Evolutionary conservation across 37 sponge, comb jelly and placozoan species (phyloP).

Genomic region (Haliclona indistincta): DNA sequence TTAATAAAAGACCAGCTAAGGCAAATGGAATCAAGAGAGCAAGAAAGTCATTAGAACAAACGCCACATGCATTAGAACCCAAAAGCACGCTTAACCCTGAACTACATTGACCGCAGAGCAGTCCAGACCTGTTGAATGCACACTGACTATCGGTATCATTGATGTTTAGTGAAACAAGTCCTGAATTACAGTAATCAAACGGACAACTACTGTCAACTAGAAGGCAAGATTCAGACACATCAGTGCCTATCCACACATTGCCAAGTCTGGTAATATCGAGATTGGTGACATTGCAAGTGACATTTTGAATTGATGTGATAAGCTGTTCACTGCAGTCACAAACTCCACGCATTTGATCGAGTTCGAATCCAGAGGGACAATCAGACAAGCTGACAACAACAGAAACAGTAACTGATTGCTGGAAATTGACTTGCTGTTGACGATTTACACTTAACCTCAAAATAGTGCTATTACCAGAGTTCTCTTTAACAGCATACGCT

Average conservation of each 20-base stretch:
- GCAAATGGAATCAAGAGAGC: slow-evolving; percentile 13
- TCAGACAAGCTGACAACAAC: too few species aligned
- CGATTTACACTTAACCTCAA: too few species aligned
- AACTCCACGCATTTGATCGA: too few species aligned
- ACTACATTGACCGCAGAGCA: slow-evolving; percentile 23
- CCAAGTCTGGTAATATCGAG: neutral
- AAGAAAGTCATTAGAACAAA: slow-evolving; percentile 22
- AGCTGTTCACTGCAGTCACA: too few species aligned
- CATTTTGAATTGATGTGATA: too few species aligned
- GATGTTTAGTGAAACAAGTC: neutral
- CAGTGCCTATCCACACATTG: slow-evolving; percentile 8
- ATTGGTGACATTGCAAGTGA: slow-evolving; percentile 3
- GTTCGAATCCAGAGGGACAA: too few species aligned
- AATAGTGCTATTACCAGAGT: too few species aligned
- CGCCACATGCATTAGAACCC: slow-evolving; percentile 10
- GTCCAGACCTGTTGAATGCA: slow-evolving; percentile 14
- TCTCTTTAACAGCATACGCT: too few species aligned
- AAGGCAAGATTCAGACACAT: neutral
- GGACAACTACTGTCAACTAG: slow-evolving; percentile 4
- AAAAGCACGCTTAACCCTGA: slow-evolving; percentile 11
- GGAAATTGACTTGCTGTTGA: too few species aligned
- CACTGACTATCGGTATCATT: slow-evolving; percentile 13
- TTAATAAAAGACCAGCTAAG: slow-evolving; percentile 10
- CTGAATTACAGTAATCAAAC: slow-evolving; percentile 13
- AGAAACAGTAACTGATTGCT: too few species aligned